Conservation (phyloP, 2,888 invertebrate species). For the Furcula furcula region DNA sequence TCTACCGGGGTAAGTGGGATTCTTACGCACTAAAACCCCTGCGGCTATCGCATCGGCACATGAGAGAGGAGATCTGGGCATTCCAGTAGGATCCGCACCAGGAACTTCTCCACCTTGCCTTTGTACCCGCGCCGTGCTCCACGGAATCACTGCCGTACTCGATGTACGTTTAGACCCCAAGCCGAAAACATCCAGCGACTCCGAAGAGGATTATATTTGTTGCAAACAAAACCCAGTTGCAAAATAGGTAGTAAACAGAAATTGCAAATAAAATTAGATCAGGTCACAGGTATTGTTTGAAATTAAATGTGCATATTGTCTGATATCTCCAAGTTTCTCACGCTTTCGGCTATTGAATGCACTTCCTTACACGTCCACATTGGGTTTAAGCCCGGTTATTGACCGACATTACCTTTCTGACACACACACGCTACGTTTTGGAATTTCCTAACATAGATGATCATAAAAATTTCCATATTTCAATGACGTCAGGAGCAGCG, state of each 20-base stretch:
- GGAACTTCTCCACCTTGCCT: too few species aligned
- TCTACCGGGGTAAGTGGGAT: too few species aligned
- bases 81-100: too few species aligned
- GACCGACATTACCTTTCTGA: conserved; percentile 35
- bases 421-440: neutral
- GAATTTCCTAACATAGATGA: neutral
- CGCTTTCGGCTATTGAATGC: conserved; percentile 51
- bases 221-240: too few species aligned
- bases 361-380: conserved; percentile 33
- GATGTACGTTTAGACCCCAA: too few species aligned
- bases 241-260: conserved; percentile 14
- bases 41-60: too few species aligned
- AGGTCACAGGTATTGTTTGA: conserved; percentile 27
- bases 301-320: conserved; percentile 30
- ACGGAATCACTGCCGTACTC: too few species aligned
- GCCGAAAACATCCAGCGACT: too few species aligned
- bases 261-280: conserved; percentile 8
- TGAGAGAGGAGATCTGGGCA: too few species aligned
- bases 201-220: too few species aligned
- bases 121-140: too few species aligned
- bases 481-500: neutral
- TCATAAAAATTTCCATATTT: neutral
- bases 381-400: conserved; percentile 34
- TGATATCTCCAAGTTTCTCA: conserved; percentile 42
- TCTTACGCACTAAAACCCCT: too few species aligned